Evolutionary conservation across 1,140 invertebrate genomes (phyloP).

Genomic region (Manduca sexta): DNA sequence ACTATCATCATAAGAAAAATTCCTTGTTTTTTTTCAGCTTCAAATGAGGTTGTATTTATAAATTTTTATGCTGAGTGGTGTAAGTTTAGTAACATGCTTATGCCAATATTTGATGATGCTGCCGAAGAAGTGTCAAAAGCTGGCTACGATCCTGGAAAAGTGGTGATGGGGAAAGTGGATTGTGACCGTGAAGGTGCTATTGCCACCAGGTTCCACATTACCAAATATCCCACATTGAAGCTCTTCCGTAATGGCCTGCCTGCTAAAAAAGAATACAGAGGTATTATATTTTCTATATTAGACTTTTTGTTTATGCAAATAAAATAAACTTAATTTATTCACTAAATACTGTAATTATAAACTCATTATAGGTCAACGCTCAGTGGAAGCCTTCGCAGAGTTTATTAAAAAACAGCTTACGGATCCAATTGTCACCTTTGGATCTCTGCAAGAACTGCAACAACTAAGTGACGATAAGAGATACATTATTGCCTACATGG

Average conservation of each 20-base stretch:
- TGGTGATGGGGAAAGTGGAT: slow-evolving; percentile 97
- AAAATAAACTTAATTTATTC: no score
- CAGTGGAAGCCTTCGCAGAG: slow-evolving; percentile 86
- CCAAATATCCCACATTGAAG: slow-evolving; percentile 99
- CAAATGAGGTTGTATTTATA: slow-evolving; percentile 96
- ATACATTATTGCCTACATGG: slow-evolving; percentile 95
- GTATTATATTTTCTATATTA: slow-evolving; percentile 23
- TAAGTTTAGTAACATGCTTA: slow-evolving; percentile 94
- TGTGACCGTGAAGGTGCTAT: slow-evolving; percentile 92
- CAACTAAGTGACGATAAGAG: slow-evolving; percentile 91
- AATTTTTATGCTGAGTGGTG: slow-evolving; percentile 99
- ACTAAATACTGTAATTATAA: no score
- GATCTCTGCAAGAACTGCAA: slow-evolving; percentile 82
- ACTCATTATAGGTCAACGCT: slow-evolving; percentile 69
- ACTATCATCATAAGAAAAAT: slow-evolving; percentile 12
- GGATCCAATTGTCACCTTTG: slow-evolving; percentile 90
- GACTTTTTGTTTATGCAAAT: no score
- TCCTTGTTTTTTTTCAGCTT: slow-evolving; percentile 85
- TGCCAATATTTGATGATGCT: slow-evolving; percentile 97
- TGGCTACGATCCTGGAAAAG: slow-evolving; percentile 87
- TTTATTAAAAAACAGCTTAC: slow-evolving; percentile 94
- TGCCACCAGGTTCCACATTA: slow-evolving; percentile 94
- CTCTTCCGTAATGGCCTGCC: slow-evolving; percentile 95
- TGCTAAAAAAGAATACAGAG: slow-evolving; percentile 96
- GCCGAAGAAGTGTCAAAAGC: slow-evolving; percentile 88